Evolutionary conservation across 2,888 invertebrate genomes (phyloP).

Genomic region (Epsilonema sp.): DNA sequence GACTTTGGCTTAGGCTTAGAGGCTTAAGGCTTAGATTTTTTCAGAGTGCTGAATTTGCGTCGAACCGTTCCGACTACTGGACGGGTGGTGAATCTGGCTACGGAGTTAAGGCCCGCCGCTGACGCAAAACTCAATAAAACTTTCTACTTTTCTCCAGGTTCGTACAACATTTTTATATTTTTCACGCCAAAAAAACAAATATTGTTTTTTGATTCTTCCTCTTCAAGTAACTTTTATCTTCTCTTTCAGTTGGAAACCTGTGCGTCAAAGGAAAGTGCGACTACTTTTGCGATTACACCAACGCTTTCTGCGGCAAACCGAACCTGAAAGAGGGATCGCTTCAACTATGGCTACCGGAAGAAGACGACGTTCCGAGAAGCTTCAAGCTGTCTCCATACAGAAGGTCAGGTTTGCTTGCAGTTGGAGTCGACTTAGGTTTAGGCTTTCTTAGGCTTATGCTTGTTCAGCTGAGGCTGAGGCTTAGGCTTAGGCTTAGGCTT

Average conservation of each 20-base stretch:
- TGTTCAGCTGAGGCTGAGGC: no score
- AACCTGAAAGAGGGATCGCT: slow-evolving; percentile 87
- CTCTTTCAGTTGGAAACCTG: slow-evolving; percentile 32
- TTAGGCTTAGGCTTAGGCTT: no score
- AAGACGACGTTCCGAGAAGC: slow-evolving; percentile 46
- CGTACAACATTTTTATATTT: no score
- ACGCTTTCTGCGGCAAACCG: slow-evolving; percentile 81
- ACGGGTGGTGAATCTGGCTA: slow-evolving; percentile 75
- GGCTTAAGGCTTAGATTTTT: no score
- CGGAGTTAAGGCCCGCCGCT: slow-evolving; percentile 69
- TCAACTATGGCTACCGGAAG: slow-evolving; percentile 73
- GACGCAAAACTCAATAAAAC: slow-evolving; percentile 46
- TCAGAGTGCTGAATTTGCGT: slow-evolving; percentile 72
- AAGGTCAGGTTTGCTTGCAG: slow-evolving; percentile 37
- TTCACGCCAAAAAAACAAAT: no score
- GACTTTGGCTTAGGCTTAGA: no score
- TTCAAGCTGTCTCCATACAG: slow-evolving; percentile 69
- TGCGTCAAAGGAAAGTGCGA: slow-evolving; percentile 37
- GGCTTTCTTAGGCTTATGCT: no score
- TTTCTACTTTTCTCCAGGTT: slow-evolving; percentile 39
- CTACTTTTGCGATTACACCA: slow-evolving; percentile 40
- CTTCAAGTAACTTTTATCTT: no score
- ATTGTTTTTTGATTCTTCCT: no score
- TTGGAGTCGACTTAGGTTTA: not conserved
- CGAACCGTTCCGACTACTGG: slow-evolving; percentile 88